Base-by-base conservation (phyloP, 2,888 invertebrate genomes). In the Lithophane leautieri region DNA sequence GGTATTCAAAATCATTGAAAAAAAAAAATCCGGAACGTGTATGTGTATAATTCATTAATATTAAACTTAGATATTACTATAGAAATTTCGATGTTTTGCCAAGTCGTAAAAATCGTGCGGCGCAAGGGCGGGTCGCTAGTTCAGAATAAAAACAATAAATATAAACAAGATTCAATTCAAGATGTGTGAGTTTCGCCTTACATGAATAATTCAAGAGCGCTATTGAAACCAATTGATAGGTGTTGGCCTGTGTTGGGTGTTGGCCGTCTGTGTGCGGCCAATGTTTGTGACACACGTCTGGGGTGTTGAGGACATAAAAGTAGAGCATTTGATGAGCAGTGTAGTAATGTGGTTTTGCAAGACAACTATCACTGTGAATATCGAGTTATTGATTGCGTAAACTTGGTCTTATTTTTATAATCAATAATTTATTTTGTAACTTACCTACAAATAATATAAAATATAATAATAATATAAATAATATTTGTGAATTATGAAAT, bases 131-230 rank as follows among this genome's bases (percentile, higher is more conserved):
- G 4, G 2, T 54, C 54, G 7, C 12, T 67, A 40, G 58, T 56
- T 56, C n/a, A 56, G 34, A 67, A 56, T 72, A 56, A 34, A 73
- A 73, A 34, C 44, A 80, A 83, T 79, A 89, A 82, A 89, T 81
- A 86, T 86, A 87, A 85, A 81, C 79, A 86, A 86, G 84, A 88
- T 80, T 82, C 72, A 68, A 77, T 70, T 76, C 65, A 63, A 82
- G 72, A 83, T 78, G 81, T 81, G 80, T 76, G 78, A 76, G 84
- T 82, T 88, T 86, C 79, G 89, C 85, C 80, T 81, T 76, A 76
- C 70, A 82, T 93, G 90, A 91, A 93, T 93, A 86, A 93, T 93
- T 91, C 91, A 93, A 89, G 65, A 83, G 75, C 25, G 65, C 76
- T 86, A 90, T 91, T 89, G 88, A 90, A 88, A 87, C 67, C 79